Conservation (phyloP, 2,888 invertebrate species). For the Spodoptera picta region DNA sequence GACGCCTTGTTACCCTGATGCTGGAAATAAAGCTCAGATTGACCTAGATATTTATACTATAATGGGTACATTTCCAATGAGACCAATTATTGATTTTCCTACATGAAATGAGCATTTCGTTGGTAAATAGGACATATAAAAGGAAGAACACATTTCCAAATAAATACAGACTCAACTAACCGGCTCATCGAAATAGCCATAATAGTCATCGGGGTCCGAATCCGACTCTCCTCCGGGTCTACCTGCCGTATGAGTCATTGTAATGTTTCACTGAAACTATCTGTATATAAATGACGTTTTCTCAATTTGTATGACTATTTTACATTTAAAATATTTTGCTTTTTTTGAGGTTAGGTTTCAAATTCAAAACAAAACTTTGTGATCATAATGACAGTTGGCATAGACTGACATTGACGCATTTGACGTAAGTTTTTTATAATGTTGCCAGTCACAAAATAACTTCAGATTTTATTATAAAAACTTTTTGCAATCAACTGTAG, state of each 20-base stretch:
- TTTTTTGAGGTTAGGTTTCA: slow-evolving; percentile 11
- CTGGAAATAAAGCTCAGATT: slow-evolving; percentile 13
- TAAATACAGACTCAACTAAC: slow-evolving; percentile 58
- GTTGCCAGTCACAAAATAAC: slow-evolving; percentile 12
- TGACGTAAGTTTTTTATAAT: background rate
- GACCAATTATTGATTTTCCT: too few species aligned
- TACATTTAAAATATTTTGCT: background rate
- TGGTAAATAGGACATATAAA: background rate
- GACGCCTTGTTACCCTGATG: background rate
- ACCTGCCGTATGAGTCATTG: slow-evolving; percentile 64
- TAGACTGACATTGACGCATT: slow-evolving; percentile 4
- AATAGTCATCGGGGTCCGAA: slow-evolving; percentile 77
- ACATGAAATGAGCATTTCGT: background rate
- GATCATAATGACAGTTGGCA: background rate
- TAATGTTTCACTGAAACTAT: slow-evolving; percentile 14
- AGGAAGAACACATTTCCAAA: background rate
- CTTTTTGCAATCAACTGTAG: too few species aligned
- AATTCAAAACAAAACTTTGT: slow-evolving; percentile 41
- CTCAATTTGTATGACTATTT: slow-evolving; percentile 2
- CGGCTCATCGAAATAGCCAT: slow-evolving; percentile 77
- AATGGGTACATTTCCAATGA: too few species aligned
- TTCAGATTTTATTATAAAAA: too few species aligned
- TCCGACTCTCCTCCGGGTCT: slow-evolving; percentile 84
- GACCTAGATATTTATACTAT: slow-evolving; percentile 5
- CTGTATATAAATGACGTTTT: slow-evolving; percentile 13